Evolutionary conservation across 1,140 invertebrate genomes (phyloP), one percentile per base, ranked within the genome.

Genomic region (Andrena cerasifolii): DNA sequence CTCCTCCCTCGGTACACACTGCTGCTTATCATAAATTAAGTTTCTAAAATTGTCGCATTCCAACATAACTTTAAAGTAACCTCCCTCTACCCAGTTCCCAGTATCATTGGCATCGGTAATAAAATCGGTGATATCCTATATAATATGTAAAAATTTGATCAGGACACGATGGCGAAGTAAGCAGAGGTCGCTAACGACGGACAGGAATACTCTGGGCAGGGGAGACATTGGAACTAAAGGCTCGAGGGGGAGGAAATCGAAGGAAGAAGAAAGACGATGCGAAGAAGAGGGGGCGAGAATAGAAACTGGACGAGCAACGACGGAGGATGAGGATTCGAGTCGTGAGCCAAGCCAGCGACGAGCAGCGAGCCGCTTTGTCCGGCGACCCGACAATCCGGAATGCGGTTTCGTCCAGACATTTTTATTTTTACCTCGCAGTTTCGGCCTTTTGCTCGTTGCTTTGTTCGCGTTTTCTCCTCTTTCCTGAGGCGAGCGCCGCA

Each of bases 401-500:
- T 84, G 82, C 68, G 80, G 84, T 86, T 84, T 79, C 63, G 81
- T 81, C 74, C 74, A 47, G 28, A 68, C 76, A 84, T 79, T 82
- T 84, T 84, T 86, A 84, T 84, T 86, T 86, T 84, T 84, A 77
- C 51, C 68, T 45, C 58, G 61, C 73, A 78, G 70, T 78, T 80
- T 83, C 75, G 83, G 77, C 54, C 76, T 71, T 82, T 82, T 82
- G 71, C 74, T 59, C 58, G 66, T 83, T 24, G 72, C 82, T 82
- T 75, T 85, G 70, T 78, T 78, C 80, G 74, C 73, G 65, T 80
- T 85, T 71, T 83, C 65, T 83, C 71, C 71, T 76, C 68, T 78
- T 79, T 43, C 24, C 28, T 59, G 63, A 47, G 72, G 59, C 67
- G 49, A 72, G 71, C 56, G 51, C 74, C 54, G 73, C 79, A 75